Base-by-base conservation (phyloP, 2,797 vertebrate genomes). In the Myotis findleyi region DNA sequence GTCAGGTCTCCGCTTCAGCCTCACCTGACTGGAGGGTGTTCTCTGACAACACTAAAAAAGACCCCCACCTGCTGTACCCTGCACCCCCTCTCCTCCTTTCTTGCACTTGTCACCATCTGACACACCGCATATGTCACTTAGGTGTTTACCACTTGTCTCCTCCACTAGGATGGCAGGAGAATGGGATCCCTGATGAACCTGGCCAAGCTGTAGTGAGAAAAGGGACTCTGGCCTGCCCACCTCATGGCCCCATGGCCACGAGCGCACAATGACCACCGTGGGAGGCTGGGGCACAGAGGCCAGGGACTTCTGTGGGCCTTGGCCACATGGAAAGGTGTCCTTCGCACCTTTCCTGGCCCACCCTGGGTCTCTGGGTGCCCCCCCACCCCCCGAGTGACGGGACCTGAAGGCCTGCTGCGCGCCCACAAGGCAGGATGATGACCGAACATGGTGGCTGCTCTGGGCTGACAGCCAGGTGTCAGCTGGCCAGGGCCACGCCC, bases 191-290 rank as follows among this genome's bases (percentile, higher is more conserved):
- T 1, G 17, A 7, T 25, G 77, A 77, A 13, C 8, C 33, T 16
- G 8, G 30, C 27, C 8, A 20, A 82, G 59, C 5, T 8, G 11
- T 25, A 25, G 9, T 33, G 30, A 83, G 76, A 72, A 73, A 69
- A 33, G 71, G 5, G 16, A 23, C 23, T 88, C 90, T 7, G 14
- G 10, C 27, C 12, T 83, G 91, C 71, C 57, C 21, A 49, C 30
- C 18, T 85, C 3, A 6, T 20, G 73, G 5, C 36, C 38, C 68
- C 25, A 27, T 33, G 71, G 66, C 25, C 8, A 17, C 0, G 12
- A 71, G 5, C 25, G 17, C 64, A 66, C 0, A 9, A 62, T 7
- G 27, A 12, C 38, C 3, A 3, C 44, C 10, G 1, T 0, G 7
- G 49, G 38, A 92, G 12, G 55, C 62, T 36, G 49, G 55, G 10